Base-by-base conservation (phyloP, 2,113 vertebrate species). In the Leptodactylus fuscus region DNA sequence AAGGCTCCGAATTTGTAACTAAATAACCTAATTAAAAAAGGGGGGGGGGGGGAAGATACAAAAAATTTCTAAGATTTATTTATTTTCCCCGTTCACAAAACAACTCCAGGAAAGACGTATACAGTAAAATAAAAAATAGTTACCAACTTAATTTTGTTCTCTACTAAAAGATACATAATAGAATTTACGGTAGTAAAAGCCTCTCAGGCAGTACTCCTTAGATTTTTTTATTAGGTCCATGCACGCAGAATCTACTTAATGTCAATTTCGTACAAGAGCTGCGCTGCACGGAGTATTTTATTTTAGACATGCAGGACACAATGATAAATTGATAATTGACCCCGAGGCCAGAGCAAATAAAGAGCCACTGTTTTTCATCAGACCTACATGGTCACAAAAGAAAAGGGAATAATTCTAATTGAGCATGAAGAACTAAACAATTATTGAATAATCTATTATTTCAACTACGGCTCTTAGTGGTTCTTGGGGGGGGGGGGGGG, bases 241-340 rank as follows among this genome's bases (percentile, higher is more conserved):
- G 93, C 91, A 94, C 92, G 85, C 90, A 94, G 92, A 94, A 95
- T 94, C 93, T 93, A 94, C 89, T 95, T 94, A 95, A 92, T 92
- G 93, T 94, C 95, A 94, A 92, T 93, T 95, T 91, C 89, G 85
- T 90, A 90, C 91, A 92, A 91, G 91, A 90, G 90, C 91, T 93
- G 92, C 90, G 90, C 89, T 94, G 88, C 89, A 90, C 90, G 90
- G 91, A 90, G 86, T 92, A 92, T 92, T 94, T 93, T 91, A 91
- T 94, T 93, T 91, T 91, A 93, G 92, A 94, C 92, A 92, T 93
- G 87, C 88, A 91, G 90, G 93, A 92, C 94, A 95, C 89, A 91
- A 94, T 95, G 94, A 96, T 94, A 94, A 95, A 97, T 96, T 95
- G 94, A 95, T 94, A 93, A 94, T 93, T 95, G 93, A 95, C 95